Conservation (phyloP, 1,140 invertebrate species). For the Cardiocondyla obscurior region DNA sequence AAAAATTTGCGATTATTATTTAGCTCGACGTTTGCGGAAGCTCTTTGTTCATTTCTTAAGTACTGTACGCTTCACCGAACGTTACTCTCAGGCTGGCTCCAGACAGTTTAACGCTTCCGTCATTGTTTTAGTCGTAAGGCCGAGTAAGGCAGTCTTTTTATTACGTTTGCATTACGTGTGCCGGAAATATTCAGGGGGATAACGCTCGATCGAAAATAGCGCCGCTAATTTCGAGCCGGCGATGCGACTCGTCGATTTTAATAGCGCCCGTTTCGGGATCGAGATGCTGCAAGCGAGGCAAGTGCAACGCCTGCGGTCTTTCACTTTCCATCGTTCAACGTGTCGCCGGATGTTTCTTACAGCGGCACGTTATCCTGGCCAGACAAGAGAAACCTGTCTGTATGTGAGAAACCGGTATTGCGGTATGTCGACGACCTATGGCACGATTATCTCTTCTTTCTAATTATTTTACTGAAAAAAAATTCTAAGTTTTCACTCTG, state of each 20-base stretch:
- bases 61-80: not conserved
- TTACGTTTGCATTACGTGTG: not conserved
- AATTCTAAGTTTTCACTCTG: not conserved
- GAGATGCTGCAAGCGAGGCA: not conserved
- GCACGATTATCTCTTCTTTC: not conserved
- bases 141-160: not conserved
- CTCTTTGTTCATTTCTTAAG: not conserved
- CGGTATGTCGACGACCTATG: not conserved
- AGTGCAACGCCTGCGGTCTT: slow-evolving; percentile 25
- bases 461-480: not conserved
- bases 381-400: slow-evolving; percentile 17
- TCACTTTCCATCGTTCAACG: slow-evolving; percentile 26
- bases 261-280: not conserved
- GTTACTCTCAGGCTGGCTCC: not conserved
- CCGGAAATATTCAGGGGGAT: not conserved
- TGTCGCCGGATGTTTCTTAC: not conserved
- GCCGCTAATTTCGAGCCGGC: not conserved
- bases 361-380: not conserved
- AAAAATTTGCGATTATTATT: no score
- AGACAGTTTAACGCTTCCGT: not conserved
- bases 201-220: slow-evolving; percentile 22
- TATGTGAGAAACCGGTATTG: slow-evolving; percentile 7
- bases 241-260: not conserved
- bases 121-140: not conserved
- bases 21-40: not conserved